Base-by-base conservation (phyloP, 2,888 invertebrate species). In the Diaphora mendica region DNA sequence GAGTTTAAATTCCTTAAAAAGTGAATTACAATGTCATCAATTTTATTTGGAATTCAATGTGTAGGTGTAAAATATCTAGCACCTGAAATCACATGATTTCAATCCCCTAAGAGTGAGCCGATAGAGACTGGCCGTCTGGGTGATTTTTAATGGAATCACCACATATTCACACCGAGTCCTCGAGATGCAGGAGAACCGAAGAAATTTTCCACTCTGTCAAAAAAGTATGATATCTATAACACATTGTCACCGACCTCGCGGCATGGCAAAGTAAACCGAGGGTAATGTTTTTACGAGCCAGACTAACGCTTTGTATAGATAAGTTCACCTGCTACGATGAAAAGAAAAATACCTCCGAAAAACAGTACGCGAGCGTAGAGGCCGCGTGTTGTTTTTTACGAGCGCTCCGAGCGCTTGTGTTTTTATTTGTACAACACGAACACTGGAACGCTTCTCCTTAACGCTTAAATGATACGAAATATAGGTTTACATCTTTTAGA, bases 221-320 rank as follows among this genome's bases (percentile, higher is more conserved):
- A 44, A 44, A 44, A 44, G 35, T 1, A 13, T 55, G 17, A 26
- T 51, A 68, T 73, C 67, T 35, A 11, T 13, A 59, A 23, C 39
- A 67, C 67, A 64, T 48, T 77, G 72, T 30, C 74, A 70, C 42
- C 65, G 15, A 30, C 68, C 1, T n/a, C 15, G 51, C 74, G 74
- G 71, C 64, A 69, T 64, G 72, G 65, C 48, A 71, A 72, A 64
- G 55, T 81, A 78, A 80, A 81, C 59, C 75, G 75, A 23, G 68
- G 59, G 74, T 77, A 81, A 81, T 79, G 73, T 71, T 79, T 82
- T 84, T 84, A 84, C 72, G 81, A 81, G 75, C 69, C 59, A 77
- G 65, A 78, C 76, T 64, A 59, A 70, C 67, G 33, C 73, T 20
- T 39, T 68, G 75, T 84, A 77, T 75, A 79, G 75, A 85, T 83